Evolutionary conservation across 2,797 vertebrate species (phyloP), one percentile per base, ranked within the genome.

Genomic region (Schizopygopsis pylzovi): DNA sequence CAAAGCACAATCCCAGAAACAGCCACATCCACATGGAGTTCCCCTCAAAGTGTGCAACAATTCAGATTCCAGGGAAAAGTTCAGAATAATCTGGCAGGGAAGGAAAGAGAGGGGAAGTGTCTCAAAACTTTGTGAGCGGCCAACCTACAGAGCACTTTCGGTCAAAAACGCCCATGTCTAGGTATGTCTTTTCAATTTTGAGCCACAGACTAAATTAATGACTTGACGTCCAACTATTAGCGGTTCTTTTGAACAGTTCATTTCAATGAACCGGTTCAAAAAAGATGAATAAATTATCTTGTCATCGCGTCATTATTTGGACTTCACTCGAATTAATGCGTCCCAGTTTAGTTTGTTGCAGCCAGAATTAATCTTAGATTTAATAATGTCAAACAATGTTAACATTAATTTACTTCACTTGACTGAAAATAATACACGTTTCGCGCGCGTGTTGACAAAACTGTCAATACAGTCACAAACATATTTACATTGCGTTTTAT

Each of bases 21-120:
- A 67, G 25, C 15, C 52, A 41, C 15, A 49, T 71, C 33, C 28
- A 71, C 6, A 81, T 12, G 71, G 70, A 82, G 79, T 82, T 82
- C 79, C 79, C 68, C 56, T 84, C 16, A 41, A 61, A 33, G 11
- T 39, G 61, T 16, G 54, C 68, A 72, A 76, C 59, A 41, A 49
- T 76, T 63, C 43, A 45, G 18, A 13, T 18, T 37, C 16, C 13
- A 45, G 12, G 28, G 18, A 39, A 49, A 75, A 73, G 10, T 28
- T 25, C n/a, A 25, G 9, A 43, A 41, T 18, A n/a, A 20, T 71
- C 49, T 43, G 37, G 28, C 39, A 16, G 59, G 16, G 15, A 18
- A 83, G 25, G 39, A 82, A 52, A 12, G 25, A 73, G 49, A 22
- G 20, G 10, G 10, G 28, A 77, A 39, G 28, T 4, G 28, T 56